Base-by-base conservation (phyloP, 2,113 vertebrate species). In the Charadrius vociferus region DNA sequence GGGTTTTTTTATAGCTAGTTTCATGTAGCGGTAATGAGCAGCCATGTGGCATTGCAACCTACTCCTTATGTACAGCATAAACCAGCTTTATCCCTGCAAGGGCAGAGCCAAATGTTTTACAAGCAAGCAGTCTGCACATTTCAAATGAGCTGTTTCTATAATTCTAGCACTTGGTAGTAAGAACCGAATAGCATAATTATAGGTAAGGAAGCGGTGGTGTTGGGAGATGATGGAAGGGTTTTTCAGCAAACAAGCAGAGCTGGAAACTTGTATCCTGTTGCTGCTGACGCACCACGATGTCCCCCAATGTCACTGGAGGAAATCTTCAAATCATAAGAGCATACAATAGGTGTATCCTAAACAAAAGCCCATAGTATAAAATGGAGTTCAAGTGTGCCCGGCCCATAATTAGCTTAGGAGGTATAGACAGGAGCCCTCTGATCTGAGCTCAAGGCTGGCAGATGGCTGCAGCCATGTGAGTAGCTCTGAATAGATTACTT, bases 31-130 rank as follows among this genome's bases (percentile, higher is more conserved):
- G 77, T 94, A 95, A 93, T 62, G 26, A 97, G n/a, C 78, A 95
- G 70, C 49, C 86, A 34, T 63, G 86, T 88, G 86, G 70, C 87
- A 66, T 67, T 88, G 89, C 84, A 95, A 70, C 78, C 81, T 91
- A 78, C 84, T 90, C 74, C 67, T 94, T 90, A 88, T 93, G 91
- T 96, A 95, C 78, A 93, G 86, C 49, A 87, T 67, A 66, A 93
- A 93, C 0, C 70, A 87, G 68, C 75, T 96, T 95, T 93, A 95
- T 90, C 92, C 84, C 90, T 91, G 80, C 67, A 93, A 90, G 70
- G 74, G 63, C 67, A 90, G 67, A 96, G 88, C 87, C 91, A 96
- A 97, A 81, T 93, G 41, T 95, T 96, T 90, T 86, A 58, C 78
- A 81, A 86, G 83, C 81, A 94, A 96, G 72, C 65, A 95, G 39